phyloP scores from a whole-genome alignment of 1,140 invertebrate genomes.

The Pseudachorutes palmiensis region DNA sequence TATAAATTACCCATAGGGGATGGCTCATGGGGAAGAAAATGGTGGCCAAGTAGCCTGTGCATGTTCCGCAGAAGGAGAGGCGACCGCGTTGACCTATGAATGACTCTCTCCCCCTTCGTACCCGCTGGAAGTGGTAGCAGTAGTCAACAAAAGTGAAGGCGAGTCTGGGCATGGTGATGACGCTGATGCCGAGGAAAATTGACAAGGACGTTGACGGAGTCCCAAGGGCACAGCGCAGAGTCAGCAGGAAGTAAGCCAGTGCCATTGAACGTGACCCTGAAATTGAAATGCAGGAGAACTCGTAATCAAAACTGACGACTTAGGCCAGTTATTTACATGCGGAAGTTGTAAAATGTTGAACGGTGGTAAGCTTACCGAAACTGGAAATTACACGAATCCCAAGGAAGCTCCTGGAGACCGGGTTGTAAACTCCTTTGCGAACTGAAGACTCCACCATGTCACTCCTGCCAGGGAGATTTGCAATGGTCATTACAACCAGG shows the following conservation, averaged over 20 bases:
- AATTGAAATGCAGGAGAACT: too few species aligned
- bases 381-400: conserved; percentile 34
- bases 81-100: not conserved
- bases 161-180: conserved; percentile 22
- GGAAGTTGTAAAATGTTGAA: too few species aligned
- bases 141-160: conserved; percentile 26
- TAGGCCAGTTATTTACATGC: too few species aligned
- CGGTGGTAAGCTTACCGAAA: conserved; percentile 34
- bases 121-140: not conserved
- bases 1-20: not conserved
- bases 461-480: conserved; percentile 25
- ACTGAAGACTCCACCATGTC: conserved; percentile 14
- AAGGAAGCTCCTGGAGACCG: conserved; percentile 22
- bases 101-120: not conserved
- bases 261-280: conserved; percentile 22
- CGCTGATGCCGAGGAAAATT: conserved; percentile 6
- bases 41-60: conserved; percentile 33
- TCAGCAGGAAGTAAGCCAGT: conserved; percentile 18
- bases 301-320: too few species aligned
- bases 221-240: conserved; percentile 13
- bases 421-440: conserved; percentile 15
- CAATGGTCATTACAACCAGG: conserved; percentile 31
- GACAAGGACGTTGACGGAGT: not conserved
- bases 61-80: conserved; percentile 2
- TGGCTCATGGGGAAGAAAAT: conserved; percentile 31